Percentiles rank a stretch among this genome's conserved stretches.
Conservation (phyloP, 2,888 invertebrate species). For the Eupithecia subumbrata region DNA sequence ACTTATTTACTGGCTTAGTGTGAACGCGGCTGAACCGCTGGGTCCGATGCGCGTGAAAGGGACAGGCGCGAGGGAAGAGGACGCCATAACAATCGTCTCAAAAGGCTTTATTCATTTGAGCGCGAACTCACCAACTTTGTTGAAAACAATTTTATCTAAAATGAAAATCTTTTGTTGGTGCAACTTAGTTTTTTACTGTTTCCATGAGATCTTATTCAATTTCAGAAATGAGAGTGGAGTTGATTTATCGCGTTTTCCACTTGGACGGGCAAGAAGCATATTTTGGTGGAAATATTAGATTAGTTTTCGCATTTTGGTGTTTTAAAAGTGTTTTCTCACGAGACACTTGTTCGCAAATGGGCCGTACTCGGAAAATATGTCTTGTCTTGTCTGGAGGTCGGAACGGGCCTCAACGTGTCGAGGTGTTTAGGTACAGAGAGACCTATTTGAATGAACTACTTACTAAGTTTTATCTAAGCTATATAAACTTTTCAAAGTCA, state of each 20-base stretch:
- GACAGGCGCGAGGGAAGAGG: constrained; percentile 4
- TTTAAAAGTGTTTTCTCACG: constrained; percentile 20
- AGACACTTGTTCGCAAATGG: constrained; percentile 24
- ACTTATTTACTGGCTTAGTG: not conserved
- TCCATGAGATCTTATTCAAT: constrained; percentile 42
- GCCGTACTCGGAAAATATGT: constrained; percentile 14
- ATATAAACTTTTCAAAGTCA: not conserved
- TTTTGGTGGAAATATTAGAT: constrained; percentile 20
- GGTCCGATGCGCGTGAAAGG: not conserved
- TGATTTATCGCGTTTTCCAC: constrained; percentile 29
- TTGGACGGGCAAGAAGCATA: constrained; percentile 18
- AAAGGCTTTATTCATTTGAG: constrained; percentile 44
- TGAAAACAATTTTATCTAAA: constrained; percentile 47
- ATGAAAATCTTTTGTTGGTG: constrained; percentile 45
- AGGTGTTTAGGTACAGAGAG: not conserved
- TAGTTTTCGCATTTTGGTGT: constrained; percentile 24
- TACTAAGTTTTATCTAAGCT: not conserved
- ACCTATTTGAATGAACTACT: not conserved
- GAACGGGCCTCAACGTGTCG: not conserved
- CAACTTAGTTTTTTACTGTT: constrained; percentile 42
- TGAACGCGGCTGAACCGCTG: not conserved
- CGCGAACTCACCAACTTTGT: constrained; percentile 39
- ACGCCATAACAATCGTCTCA: constrained; percentile 30
- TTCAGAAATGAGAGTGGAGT: constrained; percentile 34
- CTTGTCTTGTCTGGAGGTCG: constrained; percentile 23